A percentile compares a stretch with the other conserved stretches of the same genome.
phyloP scores from a whole-genome alignment of 2,888 invertebrate species.

The Heliconius aoede region DNA sequence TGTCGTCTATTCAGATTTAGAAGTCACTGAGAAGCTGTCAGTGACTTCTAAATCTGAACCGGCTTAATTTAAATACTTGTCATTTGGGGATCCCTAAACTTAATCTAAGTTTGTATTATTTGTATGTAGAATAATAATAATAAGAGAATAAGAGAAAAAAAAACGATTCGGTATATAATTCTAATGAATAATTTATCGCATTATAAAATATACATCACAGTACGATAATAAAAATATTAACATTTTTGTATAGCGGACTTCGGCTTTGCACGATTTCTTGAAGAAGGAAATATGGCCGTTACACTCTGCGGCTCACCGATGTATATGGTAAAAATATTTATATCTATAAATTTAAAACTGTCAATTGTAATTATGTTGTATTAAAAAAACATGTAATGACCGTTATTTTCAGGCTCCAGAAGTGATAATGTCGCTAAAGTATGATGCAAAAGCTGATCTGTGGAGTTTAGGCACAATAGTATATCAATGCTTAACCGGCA shows the following conservation, averaged over 20 bases:
- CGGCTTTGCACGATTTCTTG: constrained; percentile 98
- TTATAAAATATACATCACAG: neutral
- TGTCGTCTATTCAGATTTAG: no score
- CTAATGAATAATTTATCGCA: neutral
- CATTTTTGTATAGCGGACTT: constrained; percentile 92
- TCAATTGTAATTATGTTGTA: neutral
- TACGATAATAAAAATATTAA: neutral
- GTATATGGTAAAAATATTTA: constrained; percentile 93
- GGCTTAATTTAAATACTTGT: neutral
- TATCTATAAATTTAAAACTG: neutral
- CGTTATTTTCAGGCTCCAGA: constrained; percentile 92
- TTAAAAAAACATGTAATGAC: constrained; percentile 33
- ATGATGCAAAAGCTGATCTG: constrained; percentile 99
- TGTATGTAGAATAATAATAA: neutral
- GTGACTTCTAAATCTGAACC: neutral
- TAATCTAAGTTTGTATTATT: neutral
- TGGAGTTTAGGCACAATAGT: constrained; percentile 99
- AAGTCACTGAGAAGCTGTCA: no score
- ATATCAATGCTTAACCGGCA: constrained; percentile 98
- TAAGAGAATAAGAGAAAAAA: no score
- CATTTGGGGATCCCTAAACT: neutral
- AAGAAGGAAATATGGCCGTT: constrained; percentile 99
- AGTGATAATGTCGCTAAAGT: constrained; percentile 99
- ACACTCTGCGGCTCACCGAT: constrained; percentile 99
- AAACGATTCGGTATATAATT: no score